Conservation (phyloP, 1,140 invertebrate genomes). For the Panulirus ornatus region DNA sequence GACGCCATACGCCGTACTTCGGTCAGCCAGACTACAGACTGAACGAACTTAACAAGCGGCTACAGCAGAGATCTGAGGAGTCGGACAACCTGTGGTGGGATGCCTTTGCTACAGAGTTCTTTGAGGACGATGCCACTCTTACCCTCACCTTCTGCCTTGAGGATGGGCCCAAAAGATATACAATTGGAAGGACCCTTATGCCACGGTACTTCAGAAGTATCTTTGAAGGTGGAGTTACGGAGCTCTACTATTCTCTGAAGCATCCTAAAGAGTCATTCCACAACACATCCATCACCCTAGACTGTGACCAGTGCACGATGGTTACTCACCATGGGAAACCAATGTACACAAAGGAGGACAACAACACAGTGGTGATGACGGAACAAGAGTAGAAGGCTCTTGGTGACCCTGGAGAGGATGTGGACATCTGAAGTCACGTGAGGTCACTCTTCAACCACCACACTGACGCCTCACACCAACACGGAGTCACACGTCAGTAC, state of each 20-base stretch:
- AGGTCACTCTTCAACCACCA: slow-evolving; percentile 29
- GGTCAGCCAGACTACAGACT: slow-evolving; percentile 97
- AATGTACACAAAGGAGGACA: slow-evolving; percentile 94
- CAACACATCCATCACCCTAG: slow-evolving; percentile 97
- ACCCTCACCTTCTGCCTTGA: slow-evolving; percentile 98
- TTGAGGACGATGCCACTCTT: slow-evolving; percentile 98
- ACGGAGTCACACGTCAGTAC: slow-evolving; percentile 22
- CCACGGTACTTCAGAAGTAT: slow-evolving; percentile 99
- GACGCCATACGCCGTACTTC: slow-evolving; percentile 96
- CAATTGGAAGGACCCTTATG: slow-evolving; percentile 97
- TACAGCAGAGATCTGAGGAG: slow-evolving; percentile 96
- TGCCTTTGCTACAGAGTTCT: slow-evolving; percentile 98
- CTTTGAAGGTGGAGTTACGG: slow-evolving; percentile 98
- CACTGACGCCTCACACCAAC: slow-evolving; percentile 41
- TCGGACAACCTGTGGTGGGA: slow-evolving; percentile 99
- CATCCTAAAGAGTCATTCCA: slow-evolving; percentile 99
- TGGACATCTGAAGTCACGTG: slow-evolving; percentile 37
- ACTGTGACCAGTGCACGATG: slow-evolving; percentile 98
- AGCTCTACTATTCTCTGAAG: slow-evolving; percentile 97
- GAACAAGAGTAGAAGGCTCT: no score
- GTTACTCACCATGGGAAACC: slow-evolving; percentile 97
- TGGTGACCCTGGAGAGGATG: slow-evolving; percentile 20
- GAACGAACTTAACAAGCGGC: slow-evolving; percentile 97
- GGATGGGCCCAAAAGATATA: slow-evolving; percentile 98
- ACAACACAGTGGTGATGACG: no score